Percentiles rank a stretch among this genome's conserved stretches.
phyloP scores from a whole-genome alignment of 2,797 vertebrate species.

The Pelobates cultripes region DNA sequence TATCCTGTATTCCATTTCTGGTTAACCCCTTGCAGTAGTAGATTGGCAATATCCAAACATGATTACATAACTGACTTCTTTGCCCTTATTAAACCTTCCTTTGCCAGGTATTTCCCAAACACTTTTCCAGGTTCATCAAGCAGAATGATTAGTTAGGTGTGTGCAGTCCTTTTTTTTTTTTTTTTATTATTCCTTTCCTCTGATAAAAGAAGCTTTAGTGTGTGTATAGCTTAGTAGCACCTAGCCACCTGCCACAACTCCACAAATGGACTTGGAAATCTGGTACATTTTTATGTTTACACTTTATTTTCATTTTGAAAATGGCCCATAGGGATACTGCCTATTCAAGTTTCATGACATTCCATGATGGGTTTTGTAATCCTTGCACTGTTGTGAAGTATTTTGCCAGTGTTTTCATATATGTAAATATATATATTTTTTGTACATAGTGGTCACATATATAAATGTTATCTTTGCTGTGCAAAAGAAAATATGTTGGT shows the following conservation, averaged over 20 bases:
- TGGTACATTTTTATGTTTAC: slow-evolving; percentile 72
- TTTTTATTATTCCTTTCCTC: neutral
- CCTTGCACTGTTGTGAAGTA: slow-evolving; percentile 87
- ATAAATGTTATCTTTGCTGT: slow-evolving; percentile 97
- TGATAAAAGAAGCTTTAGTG: neutral
- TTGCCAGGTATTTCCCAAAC: no score
- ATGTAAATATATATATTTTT: slow-evolving; percentile 66
- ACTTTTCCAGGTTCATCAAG: no score
- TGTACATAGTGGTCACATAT: slow-evolving; percentile 76
- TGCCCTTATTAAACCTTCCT: no score
- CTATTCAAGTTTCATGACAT: slow-evolving; percentile 60
- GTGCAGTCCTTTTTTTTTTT: neutral
- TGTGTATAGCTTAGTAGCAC: neutral
- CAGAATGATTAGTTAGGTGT: no score
- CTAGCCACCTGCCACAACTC: slow-evolving; percentile 72
- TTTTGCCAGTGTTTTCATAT: slow-evolving; percentile 67
- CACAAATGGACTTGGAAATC: slow-evolving; percentile 66
- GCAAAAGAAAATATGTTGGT: slow-evolving; percentile 90
- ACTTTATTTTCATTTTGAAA: slow-evolving; percentile 62
- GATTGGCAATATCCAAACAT: no score
- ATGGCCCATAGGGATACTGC: slow-evolving; percentile 64
- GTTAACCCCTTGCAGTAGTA: no score
- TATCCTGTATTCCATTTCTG: no score
- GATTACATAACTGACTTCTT: no score
- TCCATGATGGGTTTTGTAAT: slow-evolving; percentile 69